These are phyloP conservation scores for Dynastes tityus DNA, from an alignment of 2,888 invertebrate genomes.

Conservation along the genomic window DNA sequence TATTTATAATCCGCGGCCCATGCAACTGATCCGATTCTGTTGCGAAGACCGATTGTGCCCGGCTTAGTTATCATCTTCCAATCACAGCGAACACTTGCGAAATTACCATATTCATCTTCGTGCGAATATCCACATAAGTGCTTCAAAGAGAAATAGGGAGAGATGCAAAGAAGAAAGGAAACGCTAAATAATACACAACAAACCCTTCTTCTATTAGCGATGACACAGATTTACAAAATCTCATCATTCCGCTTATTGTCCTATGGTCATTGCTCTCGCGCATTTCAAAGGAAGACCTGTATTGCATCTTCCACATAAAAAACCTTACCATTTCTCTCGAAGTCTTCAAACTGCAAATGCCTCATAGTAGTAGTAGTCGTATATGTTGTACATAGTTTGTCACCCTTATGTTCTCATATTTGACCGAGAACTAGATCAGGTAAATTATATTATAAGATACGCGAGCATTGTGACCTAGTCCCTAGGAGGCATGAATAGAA, in stretches of 20 bases:
- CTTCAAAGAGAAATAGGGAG: not conserved
- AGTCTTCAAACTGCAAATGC: too few species aligned
- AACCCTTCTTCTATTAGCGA: conserved; percentile 25
- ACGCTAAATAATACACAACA: conserved; percentile 2
- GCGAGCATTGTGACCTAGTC: conserved; percentile 56
- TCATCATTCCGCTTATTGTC: conserved; percentile 18
- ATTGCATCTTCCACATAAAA: conserved; percentile 17
- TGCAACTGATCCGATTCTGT: too few species aligned
- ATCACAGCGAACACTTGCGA: conserved; percentile 26
- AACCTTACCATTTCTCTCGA: conserved; percentile 12
- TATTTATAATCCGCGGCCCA: too few species aligned
- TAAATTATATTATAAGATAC: conserved; percentile 55
- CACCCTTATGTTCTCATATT: conserved; percentile 42
- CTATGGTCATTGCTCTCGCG: conserved; percentile 41
- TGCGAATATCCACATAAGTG: conserved; percentile 10
- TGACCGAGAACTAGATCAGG: conserved; percentile 53
- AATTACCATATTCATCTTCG: conserved; percentile 30
- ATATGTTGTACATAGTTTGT: not conserved
- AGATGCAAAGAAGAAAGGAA: not conserved
- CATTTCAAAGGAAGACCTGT: conserved; percentile 31
- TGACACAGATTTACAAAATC: conserved; percentile 45
- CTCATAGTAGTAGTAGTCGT: not conserved
- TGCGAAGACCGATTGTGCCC: too few species aligned
- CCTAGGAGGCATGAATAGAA: conserved; percentile 56
- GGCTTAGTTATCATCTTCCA: not conserved